Base-by-base conservation (phyloP, 2,888 invertebrate genomes). In the Caenorhabditis afra region DNA sequence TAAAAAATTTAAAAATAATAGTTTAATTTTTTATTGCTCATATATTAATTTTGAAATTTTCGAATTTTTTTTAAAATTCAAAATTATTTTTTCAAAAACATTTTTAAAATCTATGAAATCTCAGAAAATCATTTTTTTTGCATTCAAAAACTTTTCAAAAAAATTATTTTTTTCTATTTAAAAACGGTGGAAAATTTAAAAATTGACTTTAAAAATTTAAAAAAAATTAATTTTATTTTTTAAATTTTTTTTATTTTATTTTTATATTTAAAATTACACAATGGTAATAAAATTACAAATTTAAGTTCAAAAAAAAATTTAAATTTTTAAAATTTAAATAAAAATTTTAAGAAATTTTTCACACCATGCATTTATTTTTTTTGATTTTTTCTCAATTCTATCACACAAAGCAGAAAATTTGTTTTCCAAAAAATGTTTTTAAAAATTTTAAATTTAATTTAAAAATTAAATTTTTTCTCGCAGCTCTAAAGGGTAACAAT, bases 341-440 rank as follows among this genome's bases (percentile, higher is more conserved):
- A 14, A 52, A 20, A 22, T 52, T 52, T 22, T 3, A 20, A 20
- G 18, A 14, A 47, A 16, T 5, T 12, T 16, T 35, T 35, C 8
- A 39, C 49, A 68, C 58, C 49, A 49, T 68, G 58, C 59, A 68
- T 14, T 16, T 7, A 47, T 16, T 18, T 16, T 47, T 47, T 14
- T 47, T 7, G 8, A 47, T 7, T 18, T n/a, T 44, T n/a, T 44
- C 66, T 57, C 45, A 35, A 20, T 22, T 47, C 47, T 47, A 8
- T 16, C 16, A 47, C 1, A 5, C 29, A 37, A 29, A 44, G 29
- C 23, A 39, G 39, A 41, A 35, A 62, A 22, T 50, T 59, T 23
- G n/a, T n/a, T n/a, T n/a, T n/a, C 7, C 29, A 7, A 29, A 29
- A 29, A 29, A 29, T 29, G 29, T 5, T 29, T 29, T 7, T 3